Percentiles rank a stretch among this genome's conserved stretches.
Conservation (phyloP, 1,140 invertebrate species). For the Heliothis virescens region DNA sequence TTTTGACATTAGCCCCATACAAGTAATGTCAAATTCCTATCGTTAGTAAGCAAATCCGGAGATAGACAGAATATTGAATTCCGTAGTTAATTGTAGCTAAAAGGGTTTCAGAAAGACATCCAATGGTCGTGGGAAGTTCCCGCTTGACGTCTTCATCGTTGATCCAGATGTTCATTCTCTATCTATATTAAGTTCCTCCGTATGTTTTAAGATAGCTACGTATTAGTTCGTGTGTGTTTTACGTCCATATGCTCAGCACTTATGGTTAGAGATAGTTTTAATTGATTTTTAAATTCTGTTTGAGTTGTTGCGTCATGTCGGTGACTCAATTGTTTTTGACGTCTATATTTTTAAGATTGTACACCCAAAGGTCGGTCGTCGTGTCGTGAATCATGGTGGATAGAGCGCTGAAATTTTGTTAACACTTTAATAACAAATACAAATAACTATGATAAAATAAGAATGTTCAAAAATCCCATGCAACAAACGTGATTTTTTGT, state of each 20-base stretch:
- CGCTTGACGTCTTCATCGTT: slow-evolving; percentile 48
- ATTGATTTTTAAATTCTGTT: slow-evolving; percentile 1
- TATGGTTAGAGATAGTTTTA: slow-evolving; percentile 35
- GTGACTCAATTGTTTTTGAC: background rate
- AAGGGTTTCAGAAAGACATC: slow-evolving; percentile 32
- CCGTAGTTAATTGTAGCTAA: slow-evolving; percentile 43
- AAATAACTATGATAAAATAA: no score
- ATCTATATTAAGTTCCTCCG: slow-evolving; percentile 39
- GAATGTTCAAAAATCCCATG: no score
- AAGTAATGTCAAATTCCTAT: no score
- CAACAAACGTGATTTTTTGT: no score
- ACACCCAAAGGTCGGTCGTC: no score
- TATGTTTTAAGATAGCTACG: slow-evolving; percentile 17
- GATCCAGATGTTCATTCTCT: slow-evolving; percentile 38
- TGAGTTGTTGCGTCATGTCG: background rate
- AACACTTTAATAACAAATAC: no score
- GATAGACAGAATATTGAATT: no score
- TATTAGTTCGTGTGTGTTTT: background rate
- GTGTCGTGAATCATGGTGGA: no score
- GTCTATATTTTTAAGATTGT: background rate
- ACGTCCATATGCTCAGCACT: slow-evolving; percentile 33
- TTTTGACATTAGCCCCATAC: no score
- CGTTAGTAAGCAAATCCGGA: no score
- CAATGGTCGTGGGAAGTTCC: slow-evolving; percentile 57
- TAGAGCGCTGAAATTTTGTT: no score